Evolutionary conservation across 2,888 invertebrate genomes (phyloP), one percentile per base, ranked within the genome.

Genomic region (Callyntrura sp.): DNA sequence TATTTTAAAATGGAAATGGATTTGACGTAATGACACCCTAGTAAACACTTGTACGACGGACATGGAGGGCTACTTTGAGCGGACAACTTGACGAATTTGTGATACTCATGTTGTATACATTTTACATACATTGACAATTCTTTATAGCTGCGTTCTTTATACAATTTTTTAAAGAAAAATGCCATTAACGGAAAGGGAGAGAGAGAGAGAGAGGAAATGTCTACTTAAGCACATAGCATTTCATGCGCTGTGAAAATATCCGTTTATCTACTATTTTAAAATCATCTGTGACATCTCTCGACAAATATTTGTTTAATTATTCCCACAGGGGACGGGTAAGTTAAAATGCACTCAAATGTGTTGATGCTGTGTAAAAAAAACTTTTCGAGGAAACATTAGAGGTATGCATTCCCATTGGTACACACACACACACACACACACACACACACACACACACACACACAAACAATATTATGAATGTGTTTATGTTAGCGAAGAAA

Each of bases 221-320:
- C 45, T 23, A 73, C 73, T 73, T 48, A 23, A 48, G 48, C 45
- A 43, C 70, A 43, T 9, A 1, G 17, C 60, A 60, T 8, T 9
- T 60, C 9, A 60, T 3, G 28, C 4, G 57, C 17, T n/a, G 57
- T 35, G 17, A 57, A 57, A 25, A 65, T 65, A 23, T 12, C 57
- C 28, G 48, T 78, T 45, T 57, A 57, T 73, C 6, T 12, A 51
- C 14, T 17, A 17, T 48, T 84, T 68, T 51, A 43, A 81, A 90
- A 65, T 82, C 45, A 45, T 82, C 55, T 78, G 51, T 55, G 55
- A 51, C 83, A 51, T 17, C 83, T 78, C 83, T 78, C 28, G 17
- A 83, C 85, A 85, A 85, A 85, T 85, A 85, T 85, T 85, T 85
- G 45, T 73, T 62, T 86, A 86, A 86, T 86, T 86, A 79, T 65